Conservation (phyloP, 2,113 vertebrate genomes). For the Ceratotherium simum region DNA sequence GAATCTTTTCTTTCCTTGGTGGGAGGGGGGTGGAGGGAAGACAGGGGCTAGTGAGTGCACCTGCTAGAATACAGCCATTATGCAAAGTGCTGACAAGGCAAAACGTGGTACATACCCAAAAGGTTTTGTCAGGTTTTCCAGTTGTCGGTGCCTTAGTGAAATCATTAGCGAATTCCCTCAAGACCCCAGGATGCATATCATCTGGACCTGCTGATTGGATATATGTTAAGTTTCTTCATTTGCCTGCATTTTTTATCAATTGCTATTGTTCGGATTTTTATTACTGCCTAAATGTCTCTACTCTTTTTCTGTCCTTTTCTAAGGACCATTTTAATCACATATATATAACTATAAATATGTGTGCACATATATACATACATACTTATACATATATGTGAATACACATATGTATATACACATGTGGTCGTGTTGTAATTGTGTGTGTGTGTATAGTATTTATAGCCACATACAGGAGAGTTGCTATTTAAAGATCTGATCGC, state of each 20-base stretch:
- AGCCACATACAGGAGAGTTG: conserved; percentile 41
- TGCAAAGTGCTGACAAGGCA: conserved; percentile 67
- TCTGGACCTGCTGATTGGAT: conserved; percentile 49
- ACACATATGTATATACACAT: not conserved
- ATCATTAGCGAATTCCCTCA: conserved; percentile 72
- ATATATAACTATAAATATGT: not conserved
- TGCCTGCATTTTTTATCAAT: conserved; percentile 48
- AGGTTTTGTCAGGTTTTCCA: conserved; percentile 55
- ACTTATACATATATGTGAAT: not conserved
- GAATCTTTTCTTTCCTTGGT: not conserved
- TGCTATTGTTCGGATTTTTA: conserved; percentile 49
- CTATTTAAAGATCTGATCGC: conserved; percentile 62
- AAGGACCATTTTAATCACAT: conserved; percentile 31
- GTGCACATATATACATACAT: not conserved
- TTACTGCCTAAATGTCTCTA: conserved; percentile 29
- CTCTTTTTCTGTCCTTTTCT: not conserved
- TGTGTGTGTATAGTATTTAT: not conserved
- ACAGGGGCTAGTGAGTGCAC: conserved; percentile 1
- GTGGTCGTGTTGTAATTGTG: not conserved
- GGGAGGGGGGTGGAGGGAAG: not conserved
- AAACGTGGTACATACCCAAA: conserved; percentile 57
- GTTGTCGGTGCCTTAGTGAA: conserved; percentile 63
- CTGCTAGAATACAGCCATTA: conserved; percentile 6
- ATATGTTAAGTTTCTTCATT: conserved; percentile 61
- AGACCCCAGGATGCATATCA: conserved; percentile 59